phyloP scores from a whole-genome alignment of 2,113 vertebrate genomes.

The Prinia subflava region DNA sequence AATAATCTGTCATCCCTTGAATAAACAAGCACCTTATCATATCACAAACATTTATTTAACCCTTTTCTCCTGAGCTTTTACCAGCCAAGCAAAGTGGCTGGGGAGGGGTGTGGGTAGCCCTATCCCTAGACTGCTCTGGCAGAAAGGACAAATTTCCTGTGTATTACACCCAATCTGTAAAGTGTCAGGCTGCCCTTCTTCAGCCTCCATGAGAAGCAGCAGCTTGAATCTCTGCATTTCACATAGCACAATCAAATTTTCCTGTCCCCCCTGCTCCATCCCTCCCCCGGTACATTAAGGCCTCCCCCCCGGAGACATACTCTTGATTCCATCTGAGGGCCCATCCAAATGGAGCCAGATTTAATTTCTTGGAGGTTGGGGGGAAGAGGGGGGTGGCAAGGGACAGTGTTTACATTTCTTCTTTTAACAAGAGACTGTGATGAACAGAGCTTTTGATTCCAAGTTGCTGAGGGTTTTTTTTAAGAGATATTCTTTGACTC shows the following conservation, averaged over 20 bases:
- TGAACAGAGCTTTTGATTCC: conserved; percentile 63
- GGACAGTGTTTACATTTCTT: conserved; percentile 73
- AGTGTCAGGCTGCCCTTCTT: conserved; percentile 71
- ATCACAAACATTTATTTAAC: conserved; percentile 99
- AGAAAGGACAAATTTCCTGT: conserved; percentile 80
- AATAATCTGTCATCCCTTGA: conserved; percentile 82
- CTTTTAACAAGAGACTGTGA: conserved; percentile 68
- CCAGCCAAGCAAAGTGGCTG: conserved; percentile 79
- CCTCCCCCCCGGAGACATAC: conserved; percentile 59
- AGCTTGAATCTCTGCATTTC: conserved; percentile 57
- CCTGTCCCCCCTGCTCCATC: background rate
- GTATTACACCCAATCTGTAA: conserved; percentile 78
- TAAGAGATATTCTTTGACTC: conserved; percentile 70
- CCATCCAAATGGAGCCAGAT: conserved; percentile 64
- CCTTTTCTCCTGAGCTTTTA: conserved; percentile 86
- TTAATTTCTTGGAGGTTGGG: conserved; percentile 61
- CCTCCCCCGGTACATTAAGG: conserved; percentile 55
- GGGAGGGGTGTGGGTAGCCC: conserved; percentile 49
- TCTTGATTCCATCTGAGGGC: conserved; percentile 55
- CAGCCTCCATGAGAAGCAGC: conserved; percentile 59
- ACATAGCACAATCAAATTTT: conserved; percentile 55
- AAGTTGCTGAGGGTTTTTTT: conserved; percentile 1
- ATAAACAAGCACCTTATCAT: conserved; percentile 97
- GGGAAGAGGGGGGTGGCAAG: background rate
- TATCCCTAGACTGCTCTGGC: conserved; percentile 72